A percentile compares a stretch with the other conserved stretches of the same genome.
Evolutionary conservation across 2,113 vertebrate species (phyloP).

Genomic region (Meles meles): DNA sequence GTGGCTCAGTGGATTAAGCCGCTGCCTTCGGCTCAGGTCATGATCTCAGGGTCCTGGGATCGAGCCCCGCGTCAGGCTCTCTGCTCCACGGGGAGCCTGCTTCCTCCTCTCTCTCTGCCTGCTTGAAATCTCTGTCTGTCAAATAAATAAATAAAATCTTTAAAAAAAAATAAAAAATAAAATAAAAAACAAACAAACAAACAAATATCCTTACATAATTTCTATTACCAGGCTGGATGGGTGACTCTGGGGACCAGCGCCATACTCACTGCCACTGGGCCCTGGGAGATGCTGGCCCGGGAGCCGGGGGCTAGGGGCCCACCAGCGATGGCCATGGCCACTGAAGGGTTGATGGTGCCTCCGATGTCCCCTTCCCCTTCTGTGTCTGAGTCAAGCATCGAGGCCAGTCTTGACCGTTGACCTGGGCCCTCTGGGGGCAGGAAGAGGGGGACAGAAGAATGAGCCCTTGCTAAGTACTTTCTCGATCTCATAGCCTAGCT

Average conservation of each 20-base stretch:
- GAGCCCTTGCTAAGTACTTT: neutral
- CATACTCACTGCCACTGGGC: slow-evolving; percentile 86
- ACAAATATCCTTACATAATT: rapidly evolving
- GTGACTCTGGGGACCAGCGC: neutral
- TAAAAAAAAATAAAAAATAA: too few species aligned
- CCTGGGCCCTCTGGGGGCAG: slow-evolving; percentile 83
- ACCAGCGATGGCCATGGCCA: slow-evolving; percentile 95
- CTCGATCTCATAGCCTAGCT: neutral
- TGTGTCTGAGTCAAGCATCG: slow-evolving; percentile 84
- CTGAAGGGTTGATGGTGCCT: slow-evolving; percentile 89
- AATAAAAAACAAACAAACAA: too few species aligned
- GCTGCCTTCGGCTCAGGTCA: too few species aligned
- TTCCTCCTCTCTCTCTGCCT: too few species aligned
- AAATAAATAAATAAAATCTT: too few species aligned
- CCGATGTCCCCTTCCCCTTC: slow-evolving; percentile 85
- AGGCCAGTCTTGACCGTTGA: slow-evolving; percentile 84
- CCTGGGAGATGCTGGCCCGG: slow-evolving; percentile 83
- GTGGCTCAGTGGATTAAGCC: too few species aligned
- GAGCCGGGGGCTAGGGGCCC: slow-evolving; percentile 87
- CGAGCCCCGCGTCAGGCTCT: too few species aligned
- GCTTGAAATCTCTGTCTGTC: too few species aligned
- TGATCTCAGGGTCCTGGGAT: too few species aligned
- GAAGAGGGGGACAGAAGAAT: too few species aligned
- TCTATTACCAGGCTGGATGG: neutral
- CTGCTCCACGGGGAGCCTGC: too few species aligned